Base-by-base conservation (phyloP, 2,888 invertebrate species). In the Nemurella pictetii region DNA sequence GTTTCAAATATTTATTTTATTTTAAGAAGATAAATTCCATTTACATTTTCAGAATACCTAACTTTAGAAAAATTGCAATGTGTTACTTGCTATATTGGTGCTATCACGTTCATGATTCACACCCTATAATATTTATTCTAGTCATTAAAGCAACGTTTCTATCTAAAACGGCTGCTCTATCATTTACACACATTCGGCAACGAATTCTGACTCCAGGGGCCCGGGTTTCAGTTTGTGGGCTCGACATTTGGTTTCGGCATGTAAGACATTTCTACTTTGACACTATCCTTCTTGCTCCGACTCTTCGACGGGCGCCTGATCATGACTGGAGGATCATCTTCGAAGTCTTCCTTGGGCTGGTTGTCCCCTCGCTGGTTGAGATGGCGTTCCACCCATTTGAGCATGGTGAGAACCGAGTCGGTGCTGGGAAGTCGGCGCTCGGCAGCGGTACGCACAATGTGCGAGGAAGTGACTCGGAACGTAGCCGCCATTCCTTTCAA, bases 401-500 rank as follows among this genome's bases (percentile, higher is more conserved):
- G 92, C 94, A 97, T 94, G 0, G 96, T 96, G 84, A 97, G 92
- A 0, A 97, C 97, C 0, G 97, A 96, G 90, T 97, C 97, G 0
- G 97, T 96, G 55, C 96, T 96, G 0, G 97, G 96, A 80, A 97
- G 91, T 86, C 97, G 95, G 83, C 96, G 93, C 89, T 97, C 97
- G 0, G 97, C 97, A 0, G 96, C 95, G 0, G 97, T 97, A 89
- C 96, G 95, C 4, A 95, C 95, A 88, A 97, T 96, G 89, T 94
- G 93, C 0, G 96, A 96, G 0, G 96, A 95, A 0, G 96, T 95
- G 12, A 97, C 96, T 83, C 97, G 94, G 93, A 97, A 97, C 2
- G 97, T 97, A 0, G 96, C 96, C 0, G 97, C 97, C 96, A 97
- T 97, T 90, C 97, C 97, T 92, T 97, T 97, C 85, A 97, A 91